Conservation (phyloP, 2,888 invertebrate genomes). For the Dromius quadrimaculatus region DNA sequence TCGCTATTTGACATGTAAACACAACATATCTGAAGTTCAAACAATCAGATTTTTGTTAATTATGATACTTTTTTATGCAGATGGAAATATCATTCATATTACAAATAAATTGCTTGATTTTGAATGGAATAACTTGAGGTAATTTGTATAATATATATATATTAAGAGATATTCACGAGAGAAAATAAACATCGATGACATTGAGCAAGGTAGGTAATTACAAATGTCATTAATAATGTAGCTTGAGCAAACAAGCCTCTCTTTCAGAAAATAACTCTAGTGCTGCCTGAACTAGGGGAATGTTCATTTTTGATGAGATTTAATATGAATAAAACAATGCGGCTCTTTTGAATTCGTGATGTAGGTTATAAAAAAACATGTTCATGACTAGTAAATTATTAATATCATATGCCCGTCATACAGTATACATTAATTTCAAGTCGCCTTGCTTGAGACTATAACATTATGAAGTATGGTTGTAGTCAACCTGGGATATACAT, state of each 20-base stretch:
- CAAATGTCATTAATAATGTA: too few species aligned
- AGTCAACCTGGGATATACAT: not conserved
- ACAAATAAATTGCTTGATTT: too few species aligned
- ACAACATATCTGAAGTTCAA: not conserved
- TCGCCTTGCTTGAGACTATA: not conserved
- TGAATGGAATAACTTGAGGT: too few species aligned
- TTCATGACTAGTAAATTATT: slow-evolving; percentile 6
- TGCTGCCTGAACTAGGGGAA: not conserved
- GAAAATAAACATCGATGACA: too few species aligned
- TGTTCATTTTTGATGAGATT: slow-evolving; percentile 1
- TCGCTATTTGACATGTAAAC: slow-evolving; percentile 11
- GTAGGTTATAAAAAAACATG: slow-evolving; percentile 1
- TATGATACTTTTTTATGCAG: too few species aligned
- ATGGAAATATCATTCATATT: too few species aligned
- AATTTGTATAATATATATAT: too few species aligned
- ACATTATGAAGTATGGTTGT: not conserved
- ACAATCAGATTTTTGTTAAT: not conserved
- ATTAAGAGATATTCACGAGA: too few species aligned
- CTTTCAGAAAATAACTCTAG: too few species aligned
- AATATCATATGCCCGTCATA: not conserved
- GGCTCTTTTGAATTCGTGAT: not conserved
- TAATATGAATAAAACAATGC: slow-evolving; percentile 8
- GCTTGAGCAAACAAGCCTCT: too few species aligned
- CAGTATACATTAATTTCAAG: not conserved
- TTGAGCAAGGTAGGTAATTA: too few species aligned